Conservation (phyloP, 2,113 vertebrate species). For the Hiodon alosoides region DNA sequence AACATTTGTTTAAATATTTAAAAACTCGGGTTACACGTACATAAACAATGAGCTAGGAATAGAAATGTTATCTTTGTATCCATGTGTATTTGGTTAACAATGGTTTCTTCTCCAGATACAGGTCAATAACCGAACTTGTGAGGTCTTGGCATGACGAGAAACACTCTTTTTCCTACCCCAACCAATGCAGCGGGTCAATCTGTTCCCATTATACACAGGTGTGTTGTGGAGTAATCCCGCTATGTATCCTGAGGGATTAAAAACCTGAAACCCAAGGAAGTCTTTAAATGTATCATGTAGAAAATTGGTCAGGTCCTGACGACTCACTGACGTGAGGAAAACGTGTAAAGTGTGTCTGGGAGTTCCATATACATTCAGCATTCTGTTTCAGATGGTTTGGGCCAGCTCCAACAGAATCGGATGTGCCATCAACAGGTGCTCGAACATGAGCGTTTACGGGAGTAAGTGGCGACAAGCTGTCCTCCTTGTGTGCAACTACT, state of each 20-base stretch:
- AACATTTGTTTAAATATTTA: neutral
- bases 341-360: neutral
- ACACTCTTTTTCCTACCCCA: constrained; percentile 72
- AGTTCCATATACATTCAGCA: too few relatives aligned
- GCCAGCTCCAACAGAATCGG: constrained; percentile 77
- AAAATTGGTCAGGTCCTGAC: too few relatives aligned
- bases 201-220: constrained; percentile 90
- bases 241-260: too few relatives aligned
- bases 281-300: too few relatives aligned
- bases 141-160: constrained; percentile 77
- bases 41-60: neutral
- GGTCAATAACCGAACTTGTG: constrained; percentile 70
- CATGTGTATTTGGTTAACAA: constrained; percentile 10
- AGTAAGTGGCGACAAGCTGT: constrained; percentile 66
- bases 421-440: constrained; percentile 73
- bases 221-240: constrained; percentile 2
- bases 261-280: too few relatives aligned
- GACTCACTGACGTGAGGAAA: too few relatives aligned
- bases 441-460: constrained; percentile 71
- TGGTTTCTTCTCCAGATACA: constrained; percentile 56
- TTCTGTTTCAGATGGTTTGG: constrained; percentile 81
- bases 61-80: neutral
- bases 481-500: constrained; percentile 86
- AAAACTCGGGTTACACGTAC: neutral
- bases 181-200: constrained; percentile 67